A percentile compares a stretch with the other conserved stretches of the same genome.
phyloP scores from a whole-genome alignment of 2,888 invertebrate genomes.

The Nowickia ferox region DNA sequence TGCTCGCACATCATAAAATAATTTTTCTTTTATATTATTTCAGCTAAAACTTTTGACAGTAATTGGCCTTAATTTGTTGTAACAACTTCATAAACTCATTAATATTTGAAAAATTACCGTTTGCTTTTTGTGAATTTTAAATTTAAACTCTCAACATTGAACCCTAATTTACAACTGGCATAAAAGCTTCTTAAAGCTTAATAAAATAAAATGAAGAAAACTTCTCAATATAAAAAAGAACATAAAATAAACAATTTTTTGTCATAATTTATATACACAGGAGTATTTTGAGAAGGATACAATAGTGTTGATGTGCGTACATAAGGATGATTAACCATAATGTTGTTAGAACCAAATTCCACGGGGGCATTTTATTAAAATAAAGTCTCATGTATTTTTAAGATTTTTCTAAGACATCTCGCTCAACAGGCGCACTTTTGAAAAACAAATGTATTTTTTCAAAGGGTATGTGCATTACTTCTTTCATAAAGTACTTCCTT shows the following conservation, averaged over 20 bases:
- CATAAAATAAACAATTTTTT: conserved; percentile 3
- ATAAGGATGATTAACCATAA: too few relatives aligned
- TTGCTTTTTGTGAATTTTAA: background rate
- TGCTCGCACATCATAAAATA: background rate
- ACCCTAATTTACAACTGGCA: conserved; percentile 23
- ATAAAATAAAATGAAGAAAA: conserved; percentile 23
- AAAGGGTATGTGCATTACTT: too few relatives aligned
- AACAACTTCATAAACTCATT: background rate
- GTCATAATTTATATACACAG: conserved; percentile 14
- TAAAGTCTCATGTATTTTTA: too few relatives aligned
- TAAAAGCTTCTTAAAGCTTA: background rate
- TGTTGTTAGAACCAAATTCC: too few relatives aligned
- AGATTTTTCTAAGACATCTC: too few relatives aligned
- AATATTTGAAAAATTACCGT: background rate
- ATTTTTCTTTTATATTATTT: background rate
- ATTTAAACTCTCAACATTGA: conserved; percentile 1
- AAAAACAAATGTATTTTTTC: too few relatives aligned
- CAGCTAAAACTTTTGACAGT: background rate
- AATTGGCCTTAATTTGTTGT: conserved; percentile 17
- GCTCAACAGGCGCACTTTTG: too few relatives aligned
- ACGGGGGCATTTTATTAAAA: too few relatives aligned
- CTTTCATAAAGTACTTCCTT: too few relatives aligned
- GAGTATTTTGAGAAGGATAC: background rate
- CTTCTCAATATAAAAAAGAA: background rate
- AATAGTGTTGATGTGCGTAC: too few relatives aligned